Evolutionary conservation across 1,140 invertebrate genomes (phyloP).

Genomic region (Euura saliciscinereae): DNA sequence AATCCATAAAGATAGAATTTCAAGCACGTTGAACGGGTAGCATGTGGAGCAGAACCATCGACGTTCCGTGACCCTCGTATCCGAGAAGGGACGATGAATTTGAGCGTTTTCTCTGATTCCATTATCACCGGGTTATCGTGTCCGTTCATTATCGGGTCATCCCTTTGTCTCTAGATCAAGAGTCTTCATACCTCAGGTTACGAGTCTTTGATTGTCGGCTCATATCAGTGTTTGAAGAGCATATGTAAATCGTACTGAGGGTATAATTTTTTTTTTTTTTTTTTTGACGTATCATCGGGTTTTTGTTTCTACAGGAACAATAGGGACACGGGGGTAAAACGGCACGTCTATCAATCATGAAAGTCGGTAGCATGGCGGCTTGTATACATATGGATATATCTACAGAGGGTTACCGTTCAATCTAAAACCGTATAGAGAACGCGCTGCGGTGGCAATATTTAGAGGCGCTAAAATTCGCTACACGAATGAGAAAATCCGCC

Average conservation of each 20-base stretch:
- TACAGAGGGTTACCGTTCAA: background rate
- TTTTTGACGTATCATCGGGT: no score
- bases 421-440: background rate
- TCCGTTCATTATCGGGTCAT: background rate
- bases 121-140: background rate
- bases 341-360: background rate
- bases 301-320: no score
- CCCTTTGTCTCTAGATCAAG: background rate
- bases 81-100: background rate
- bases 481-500: background rate
- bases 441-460: background rate
- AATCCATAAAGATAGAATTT: no score
- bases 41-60: no score
- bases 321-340: background rate
- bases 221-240: no score
- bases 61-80: no score
- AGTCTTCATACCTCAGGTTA: no score
- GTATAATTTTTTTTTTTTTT: no score
- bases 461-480: conserved; percentile 1
- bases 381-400: background rate
- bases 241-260: no score
- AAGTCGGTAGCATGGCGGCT: background rate
- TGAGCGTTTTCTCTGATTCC: background rate
- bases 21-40: no score
- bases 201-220: no score